Conservation (phyloP, 2,797 vertebrate species). For the Ctenopoma multispine region DNA sequence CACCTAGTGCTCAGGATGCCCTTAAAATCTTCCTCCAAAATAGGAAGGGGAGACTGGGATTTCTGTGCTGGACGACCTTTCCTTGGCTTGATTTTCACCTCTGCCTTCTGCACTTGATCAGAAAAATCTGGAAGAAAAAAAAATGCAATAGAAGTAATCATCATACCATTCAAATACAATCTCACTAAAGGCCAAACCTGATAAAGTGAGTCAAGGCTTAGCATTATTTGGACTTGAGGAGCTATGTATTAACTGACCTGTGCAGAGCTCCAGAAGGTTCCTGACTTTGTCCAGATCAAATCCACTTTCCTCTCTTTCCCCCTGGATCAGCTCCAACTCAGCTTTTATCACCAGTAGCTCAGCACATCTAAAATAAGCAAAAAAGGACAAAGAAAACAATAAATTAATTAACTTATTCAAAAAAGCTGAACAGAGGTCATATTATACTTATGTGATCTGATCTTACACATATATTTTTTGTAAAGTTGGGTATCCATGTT, state of each 20-base stretch:
- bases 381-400: background rate
- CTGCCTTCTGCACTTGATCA: conserved; percentile 66
- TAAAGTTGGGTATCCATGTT: too few species aligned
- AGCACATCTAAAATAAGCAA: conserved; percentile 81
- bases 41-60: conserved; percentile 46
- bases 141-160: background rate
- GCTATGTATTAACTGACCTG: conserved; percentile 78
- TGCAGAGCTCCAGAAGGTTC: conserved; percentile 88
- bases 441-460: too few species aligned
- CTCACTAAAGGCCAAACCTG: background rate
- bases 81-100: conserved; percentile 84
- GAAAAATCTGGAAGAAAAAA: conserved; percentile 67
- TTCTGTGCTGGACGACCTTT: conserved; percentile 79
- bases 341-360: conserved; percentile 91
- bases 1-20: conserved; percentile 82
- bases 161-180: background rate
- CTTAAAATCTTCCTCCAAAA: conserved; percentile 79
- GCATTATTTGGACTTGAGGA: background rate
- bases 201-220: background rate
- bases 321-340: conserved; percentile 89
- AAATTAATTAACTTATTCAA: background rate
- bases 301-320: conserved; percentile 83
- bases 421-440: too few species aligned
- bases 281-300: conserved; percentile 88
- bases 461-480: too few species aligned